phyloP scores from a whole-genome alignment of 2,797 vertebrate genomes.

The Gymnothorax reevesii region DNA sequence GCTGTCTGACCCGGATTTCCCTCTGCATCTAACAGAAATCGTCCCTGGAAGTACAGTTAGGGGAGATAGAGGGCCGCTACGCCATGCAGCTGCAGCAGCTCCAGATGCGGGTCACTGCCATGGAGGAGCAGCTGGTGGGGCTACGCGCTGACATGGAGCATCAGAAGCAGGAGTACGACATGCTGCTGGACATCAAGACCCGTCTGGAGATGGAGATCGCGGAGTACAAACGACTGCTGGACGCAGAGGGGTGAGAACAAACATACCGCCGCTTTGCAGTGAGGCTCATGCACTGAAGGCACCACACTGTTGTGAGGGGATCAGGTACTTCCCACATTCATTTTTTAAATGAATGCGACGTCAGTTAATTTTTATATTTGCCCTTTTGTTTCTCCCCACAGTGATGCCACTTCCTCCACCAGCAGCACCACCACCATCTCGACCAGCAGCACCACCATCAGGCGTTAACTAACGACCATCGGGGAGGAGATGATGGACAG shows the following conservation, averaged over 20 bases:
- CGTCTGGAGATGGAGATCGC: constrained; percentile 78
- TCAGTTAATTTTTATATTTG: too few species aligned
- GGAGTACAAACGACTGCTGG: constrained; percentile 77
- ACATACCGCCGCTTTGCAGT: too few species aligned
- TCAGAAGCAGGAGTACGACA: constrained; percentile 74
- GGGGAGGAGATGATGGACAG: constrained; percentile 77
- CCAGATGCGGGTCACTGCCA: constrained; percentile 60
- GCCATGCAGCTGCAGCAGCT: constrained; percentile 57
- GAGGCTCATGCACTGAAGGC: too few species aligned
- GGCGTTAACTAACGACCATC: constrained; percentile 73
- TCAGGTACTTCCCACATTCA: too few species aligned
- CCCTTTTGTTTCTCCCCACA: too few species aligned
- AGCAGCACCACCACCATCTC: too few species aligned
- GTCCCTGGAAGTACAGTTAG: constrained; percentile 67
- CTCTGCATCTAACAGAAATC: constrained; percentile 64
- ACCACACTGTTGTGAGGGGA: too few species aligned
- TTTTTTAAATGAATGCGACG: too few species aligned
- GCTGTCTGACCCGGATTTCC: not conserved
- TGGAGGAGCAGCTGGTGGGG: constrained; percentile 69
- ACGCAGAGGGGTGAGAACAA: constrained; percentile 66
- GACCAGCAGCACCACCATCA: constrained; percentile 32
- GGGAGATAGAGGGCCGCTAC: constrained; percentile 65
- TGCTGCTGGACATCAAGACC: constrained; percentile 76
- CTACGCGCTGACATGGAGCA: constrained; percentile 69
- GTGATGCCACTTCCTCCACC: too few species aligned